These are phyloP conservation scores for Gymnodraco acuticeps DNA, from an alignment of 2,797 vertebrate genomes.

Conservation along the genomic window DNA sequence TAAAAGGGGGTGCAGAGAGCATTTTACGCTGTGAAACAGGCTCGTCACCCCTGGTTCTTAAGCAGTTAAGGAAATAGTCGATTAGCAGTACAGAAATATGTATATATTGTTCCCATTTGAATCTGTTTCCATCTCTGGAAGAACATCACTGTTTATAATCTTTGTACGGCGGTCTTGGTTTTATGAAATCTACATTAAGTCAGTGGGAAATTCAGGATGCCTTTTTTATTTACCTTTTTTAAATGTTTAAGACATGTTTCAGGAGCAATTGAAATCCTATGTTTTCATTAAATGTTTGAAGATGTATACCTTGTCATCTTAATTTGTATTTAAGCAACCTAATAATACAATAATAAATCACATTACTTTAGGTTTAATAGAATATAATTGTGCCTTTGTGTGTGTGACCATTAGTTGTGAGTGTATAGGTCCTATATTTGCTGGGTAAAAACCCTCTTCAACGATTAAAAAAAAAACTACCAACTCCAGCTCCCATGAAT, in stretches of 20 bases:
- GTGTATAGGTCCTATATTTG: not conserved
- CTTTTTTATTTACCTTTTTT: conserved; percentile 26
- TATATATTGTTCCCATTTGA: not conserved
- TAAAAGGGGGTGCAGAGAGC: not conserved
- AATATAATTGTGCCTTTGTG: not conserved
- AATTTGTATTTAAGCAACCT: not conserved
- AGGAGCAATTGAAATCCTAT: not conserved
- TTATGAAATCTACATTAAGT: not conserved
- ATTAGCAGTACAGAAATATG: conserved; percentile 1
- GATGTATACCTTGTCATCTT: not conserved
- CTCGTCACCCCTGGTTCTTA: not conserved
- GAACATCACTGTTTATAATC: not conserved
- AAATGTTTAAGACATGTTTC: conserved; percentile 10
- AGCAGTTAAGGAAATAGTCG: not conserved
- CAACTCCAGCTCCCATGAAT: conserved; percentile 39
- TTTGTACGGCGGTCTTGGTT: not conserved
- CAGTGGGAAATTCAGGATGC: not conserved
- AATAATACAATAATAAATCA: not conserved
- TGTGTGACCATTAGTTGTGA: not conserved
- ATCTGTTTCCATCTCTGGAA: not conserved
- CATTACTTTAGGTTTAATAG: conserved; percentile 1
- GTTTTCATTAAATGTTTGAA: conserved; percentile 50
- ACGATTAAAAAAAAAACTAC: accelerated
- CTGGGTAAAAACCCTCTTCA: not conserved
- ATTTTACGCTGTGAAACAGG: not conserved